Base-by-base conservation (phyloP, 2,113 vertebrate genomes). In the Poecile atricapillus region DNA sequence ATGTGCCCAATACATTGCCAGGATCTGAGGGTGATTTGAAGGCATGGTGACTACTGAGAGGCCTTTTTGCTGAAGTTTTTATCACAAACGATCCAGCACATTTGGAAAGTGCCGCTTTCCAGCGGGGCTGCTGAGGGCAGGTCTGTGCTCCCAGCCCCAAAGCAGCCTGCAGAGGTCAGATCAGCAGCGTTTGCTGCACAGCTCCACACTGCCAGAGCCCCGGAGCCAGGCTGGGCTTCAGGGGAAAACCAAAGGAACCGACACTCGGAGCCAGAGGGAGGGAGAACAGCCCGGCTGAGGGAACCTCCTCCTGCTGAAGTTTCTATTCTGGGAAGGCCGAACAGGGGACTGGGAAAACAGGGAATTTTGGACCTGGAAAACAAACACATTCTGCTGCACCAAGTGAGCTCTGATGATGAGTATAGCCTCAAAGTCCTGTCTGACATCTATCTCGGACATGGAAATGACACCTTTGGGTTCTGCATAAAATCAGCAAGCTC, bases 51-150 rank as follows among this genome's bases (percentile, higher is more conserved):
- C 23, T 52, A 16, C 0, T 7, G 81, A 65, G 65, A 81, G 27
- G 37, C n/a, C 35, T 56, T 80, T 78, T 55, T 41, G 43, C 39
- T 50, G 73, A 65, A 30, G 64, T 7, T 83, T 69, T 56, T 55
- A 43, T 58, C 59, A 22, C 81, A 60, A 71, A 68, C 2, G 46
- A 58, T 50, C 52, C 33, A 15, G 30, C 5, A 0, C 3, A 15
- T 43, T 13, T 35, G 13, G 9, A n/a, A 76, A 35, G 0, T 17
- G 73, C 1, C 5, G 10, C 41, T 27, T 16, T 14, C 25, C 46
- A 37, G 63, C 27, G 4, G 37, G 63, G 65, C 73, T 67, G 22
- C 47, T 15, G 39, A 94, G 88, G 94, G 93, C 90, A 94, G 63
- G 44, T n/a, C 75, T 35, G 85, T 10, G 58, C 67, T 35, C 58